Conservation (phyloP, 2,113 vertebrate genomes). For the Eulacestoma nigropectus region DNA sequence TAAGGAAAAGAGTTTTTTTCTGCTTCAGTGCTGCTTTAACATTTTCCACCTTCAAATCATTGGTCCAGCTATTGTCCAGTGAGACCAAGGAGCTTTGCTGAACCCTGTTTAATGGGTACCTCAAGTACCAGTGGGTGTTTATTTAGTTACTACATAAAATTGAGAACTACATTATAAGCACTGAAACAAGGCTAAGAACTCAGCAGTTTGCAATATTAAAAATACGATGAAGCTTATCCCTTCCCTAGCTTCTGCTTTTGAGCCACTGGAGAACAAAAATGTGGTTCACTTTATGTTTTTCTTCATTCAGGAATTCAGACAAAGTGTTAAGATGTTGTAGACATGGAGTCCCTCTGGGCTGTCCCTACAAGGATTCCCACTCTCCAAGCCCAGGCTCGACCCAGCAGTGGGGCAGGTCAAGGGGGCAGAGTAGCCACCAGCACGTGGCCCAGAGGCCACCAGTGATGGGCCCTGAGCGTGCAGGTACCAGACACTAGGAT, state of each 20-base stretch:
- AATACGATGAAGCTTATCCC: background rate
- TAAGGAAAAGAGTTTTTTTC: background rate
- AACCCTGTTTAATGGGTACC: background rate
- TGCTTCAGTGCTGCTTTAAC: background rate
- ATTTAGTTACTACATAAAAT: background rate
- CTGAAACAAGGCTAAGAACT: background rate
- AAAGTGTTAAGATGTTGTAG: background rate
- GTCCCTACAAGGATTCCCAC: background rate
- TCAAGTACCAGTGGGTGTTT: background rate
- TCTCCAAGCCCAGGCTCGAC: rapidly evolving
- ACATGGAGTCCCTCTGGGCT: rapidly evolving
- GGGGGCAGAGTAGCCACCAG: background rate
- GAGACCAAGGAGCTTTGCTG: background rate
- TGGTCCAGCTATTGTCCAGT: background rate
- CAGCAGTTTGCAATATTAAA: background rate
- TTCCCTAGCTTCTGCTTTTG: background rate
- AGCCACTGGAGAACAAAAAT: background rate
- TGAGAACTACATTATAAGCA: background rate
- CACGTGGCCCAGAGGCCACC: background rate
- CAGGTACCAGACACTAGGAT: background rate
- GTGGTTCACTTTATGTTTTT: background rate
- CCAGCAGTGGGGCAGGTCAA: rapidly evolving
- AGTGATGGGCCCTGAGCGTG: rapidly evolving
- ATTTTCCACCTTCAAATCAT: background rate
- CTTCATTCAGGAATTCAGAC: background rate